Conservation (phyloP, 2,888 invertebrate species). For the Phortica magna region DNA sequence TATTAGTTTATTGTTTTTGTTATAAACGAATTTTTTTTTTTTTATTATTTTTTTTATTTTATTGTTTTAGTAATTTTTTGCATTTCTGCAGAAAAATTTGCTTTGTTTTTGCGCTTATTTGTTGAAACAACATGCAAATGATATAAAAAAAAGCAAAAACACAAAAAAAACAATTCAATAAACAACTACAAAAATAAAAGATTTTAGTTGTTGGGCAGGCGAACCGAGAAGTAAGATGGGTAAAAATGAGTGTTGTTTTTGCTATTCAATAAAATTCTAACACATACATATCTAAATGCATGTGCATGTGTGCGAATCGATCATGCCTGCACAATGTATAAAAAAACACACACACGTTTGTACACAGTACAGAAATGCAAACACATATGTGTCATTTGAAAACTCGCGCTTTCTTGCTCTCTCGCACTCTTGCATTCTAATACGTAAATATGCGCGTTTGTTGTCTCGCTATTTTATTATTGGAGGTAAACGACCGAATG, state of each 20-base stretch:
- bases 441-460: not conserved
- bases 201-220: not conserved
- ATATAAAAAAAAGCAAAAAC: not conserved
- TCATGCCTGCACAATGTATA: not conserved
- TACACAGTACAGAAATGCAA: not conserved
- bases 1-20: too few species aligned
- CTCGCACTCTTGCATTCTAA: not conserved
- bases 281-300: not conserved
- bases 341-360: not conserved
- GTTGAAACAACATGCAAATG: not conserved
- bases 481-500: constrained; percentile 78
- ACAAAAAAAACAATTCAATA: not conserved
- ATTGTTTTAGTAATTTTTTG: not conserved
- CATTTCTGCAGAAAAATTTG: too few species aligned
- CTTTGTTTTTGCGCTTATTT: too few species aligned
- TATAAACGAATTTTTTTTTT: too few species aligned
- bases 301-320: not conserved
- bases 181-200: constrained; percentile 13
- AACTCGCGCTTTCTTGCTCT: too few species aligned
- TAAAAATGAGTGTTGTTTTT: constrained; percentile 26
- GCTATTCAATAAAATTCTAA: constrained; percentile 24
- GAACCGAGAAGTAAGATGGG: constrained; percentile 25
- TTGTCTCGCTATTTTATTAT: constrained; percentile 20
- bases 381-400: constrained; percentile 4
- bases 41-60: too few species aligned